Evolutionary conservation across 2,113 vertebrate genomes (phyloP), one percentile per base, ranked within the genome.

Genomic region (Trachemys scripta): DNA sequence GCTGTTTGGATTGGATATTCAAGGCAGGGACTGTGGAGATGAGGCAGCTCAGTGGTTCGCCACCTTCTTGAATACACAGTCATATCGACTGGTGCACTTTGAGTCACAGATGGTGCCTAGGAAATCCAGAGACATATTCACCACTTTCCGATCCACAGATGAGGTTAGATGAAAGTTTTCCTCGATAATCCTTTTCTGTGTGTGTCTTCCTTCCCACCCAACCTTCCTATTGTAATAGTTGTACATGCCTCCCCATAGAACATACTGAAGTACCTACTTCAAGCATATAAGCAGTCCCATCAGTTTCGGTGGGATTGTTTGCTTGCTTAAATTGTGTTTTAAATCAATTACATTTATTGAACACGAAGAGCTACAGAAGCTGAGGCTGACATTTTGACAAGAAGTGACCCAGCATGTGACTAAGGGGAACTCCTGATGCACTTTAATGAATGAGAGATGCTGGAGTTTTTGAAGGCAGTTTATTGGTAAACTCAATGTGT

Each of bases 1-100:
- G 95, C 42, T 99, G 27, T 99, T 99, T 53, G 96, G 98, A 31
- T 2, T 89, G 3, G 98, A 99, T 93, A 98, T 99, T 42, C 98
- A 99, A 93, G 99, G 99, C 82, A 98, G 99, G 80, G 99, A 99
- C 89, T 99, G 99, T 80, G 99, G 99, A 0, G 98, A 99, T 2
- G 97, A 99, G 62, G 98, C 96, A 2, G 99, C 99, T 14, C 87
- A 92, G 53, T 99, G 99, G 99, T 96, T 99, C 82, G 99, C 98
- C 38, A 94, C 57, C 80, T 99, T 98, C 94, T 95, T 99, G 88
- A 98, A 94, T 10, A 97, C 98, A 5, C 97, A 98, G 65, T 95
- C 97, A 0, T 98, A 98, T 88, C 98, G 98, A 45, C 51, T 99
- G 97, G 99, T 99, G 93, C 99, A 99, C 96, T 99, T 98, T 94